Conservation (phyloP, 2,888 invertebrate species). For the Nephrotoma guestfalica region DNA sequence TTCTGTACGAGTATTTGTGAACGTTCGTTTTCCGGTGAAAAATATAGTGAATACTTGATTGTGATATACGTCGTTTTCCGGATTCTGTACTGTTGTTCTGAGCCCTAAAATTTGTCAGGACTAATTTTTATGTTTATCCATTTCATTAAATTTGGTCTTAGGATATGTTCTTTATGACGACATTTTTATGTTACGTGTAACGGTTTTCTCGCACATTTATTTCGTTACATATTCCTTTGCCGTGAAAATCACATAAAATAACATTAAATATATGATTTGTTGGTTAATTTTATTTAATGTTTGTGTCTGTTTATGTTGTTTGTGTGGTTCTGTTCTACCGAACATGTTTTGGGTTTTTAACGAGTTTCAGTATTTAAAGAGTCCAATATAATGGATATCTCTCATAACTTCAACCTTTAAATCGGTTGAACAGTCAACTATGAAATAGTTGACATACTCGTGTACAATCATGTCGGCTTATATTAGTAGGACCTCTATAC, state of each 20-base stretch:
- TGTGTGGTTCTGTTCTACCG: background rate
- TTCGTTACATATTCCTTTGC: background rate
- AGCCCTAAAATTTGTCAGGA: background rate
- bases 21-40: background rate
- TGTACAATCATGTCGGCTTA: too few relatives aligned
- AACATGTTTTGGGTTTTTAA: too few relatives aligned
- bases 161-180: background rate
- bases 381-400: too few relatives aligned
- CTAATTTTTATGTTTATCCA: background rate
- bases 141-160: background rate
- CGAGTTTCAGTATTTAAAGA: too few relatives aligned
- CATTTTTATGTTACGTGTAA: background rate
- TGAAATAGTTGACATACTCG: too few relatives aligned
- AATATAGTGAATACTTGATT: background rate
- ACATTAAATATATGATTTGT: background rate
- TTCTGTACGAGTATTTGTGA: background rate
- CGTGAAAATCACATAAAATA: background rate
- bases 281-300: background rate
- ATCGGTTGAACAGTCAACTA: too few relatives aligned
- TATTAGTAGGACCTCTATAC: too few relatives aligned
- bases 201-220: background rate
- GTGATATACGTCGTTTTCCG: background rate
- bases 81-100: background rate
- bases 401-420: too few relatives aligned
- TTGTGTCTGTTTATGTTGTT: background rate